Evolutionary conservation across 2,113 vertebrate genomes (phyloP).

Genomic region (Gymnogyps californianus): DNA sequence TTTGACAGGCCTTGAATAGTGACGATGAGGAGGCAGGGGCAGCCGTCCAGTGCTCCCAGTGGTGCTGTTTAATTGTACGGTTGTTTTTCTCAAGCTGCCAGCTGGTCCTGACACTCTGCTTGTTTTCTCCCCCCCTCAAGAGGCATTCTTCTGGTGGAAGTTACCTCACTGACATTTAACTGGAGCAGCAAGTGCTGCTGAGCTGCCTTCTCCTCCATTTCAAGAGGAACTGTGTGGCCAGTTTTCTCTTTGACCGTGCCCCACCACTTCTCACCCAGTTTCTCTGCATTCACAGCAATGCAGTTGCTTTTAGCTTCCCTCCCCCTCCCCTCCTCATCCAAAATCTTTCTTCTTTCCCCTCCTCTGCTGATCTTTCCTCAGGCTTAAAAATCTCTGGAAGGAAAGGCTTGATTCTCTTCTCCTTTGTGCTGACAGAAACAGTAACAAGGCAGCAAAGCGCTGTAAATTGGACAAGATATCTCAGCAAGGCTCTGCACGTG

Average conservation of each 20-base stretch:
- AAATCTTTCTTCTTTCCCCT: neutral
- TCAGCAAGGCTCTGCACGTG: neutral
- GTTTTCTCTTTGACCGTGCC: neutral
- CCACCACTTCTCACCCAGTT: neutral
- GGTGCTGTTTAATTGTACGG: conserved; percentile 4
- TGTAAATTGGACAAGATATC: neutral
- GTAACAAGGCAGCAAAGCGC: neutral
- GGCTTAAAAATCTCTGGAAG: neutral
- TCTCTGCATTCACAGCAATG: neutral
- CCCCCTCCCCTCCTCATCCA: neutral
- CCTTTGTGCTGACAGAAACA: neutral
- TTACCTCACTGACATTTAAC: conserved; percentile 17
- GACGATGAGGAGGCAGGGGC: conserved; percentile 27
- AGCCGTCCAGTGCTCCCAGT: conserved; percentile 9
- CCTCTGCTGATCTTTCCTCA: neutral
- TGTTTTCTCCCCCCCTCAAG: conserved; percentile 23
- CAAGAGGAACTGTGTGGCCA: neutral
- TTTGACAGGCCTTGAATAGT: conserved; percentile 44
- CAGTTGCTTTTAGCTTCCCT: neutral
- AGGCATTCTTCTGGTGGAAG: conserved; percentile 42
- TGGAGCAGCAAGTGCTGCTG: neutral
- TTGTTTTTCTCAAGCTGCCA: conserved; percentile 62
- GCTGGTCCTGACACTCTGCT: conserved; percentile 46
- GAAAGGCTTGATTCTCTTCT: neutral
- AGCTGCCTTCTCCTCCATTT: neutral